Evolutionary conservation across 30 jellyfish, hydroid and myxozoan genomes (phyloP).

Genomic region (Chironex yamaguchii): DNA sequence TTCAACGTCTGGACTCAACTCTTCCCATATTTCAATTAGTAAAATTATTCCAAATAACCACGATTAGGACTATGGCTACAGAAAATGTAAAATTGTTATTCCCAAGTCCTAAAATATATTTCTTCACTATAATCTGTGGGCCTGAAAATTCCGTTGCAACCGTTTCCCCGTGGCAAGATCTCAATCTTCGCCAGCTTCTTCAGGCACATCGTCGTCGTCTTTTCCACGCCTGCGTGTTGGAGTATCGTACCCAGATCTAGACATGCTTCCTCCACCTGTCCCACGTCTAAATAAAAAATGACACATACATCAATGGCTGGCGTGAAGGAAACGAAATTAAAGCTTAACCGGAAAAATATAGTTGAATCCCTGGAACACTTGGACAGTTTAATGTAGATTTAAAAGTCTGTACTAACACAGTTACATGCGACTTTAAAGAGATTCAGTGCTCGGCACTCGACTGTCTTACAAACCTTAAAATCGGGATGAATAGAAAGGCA

Average conservation of each 20-base stretch:
- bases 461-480: no score
- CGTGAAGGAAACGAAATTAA: neutral
- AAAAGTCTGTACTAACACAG: neutral
- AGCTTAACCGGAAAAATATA: neutral
- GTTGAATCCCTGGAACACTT: no score
- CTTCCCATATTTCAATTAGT: neutral
- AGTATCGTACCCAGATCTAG: conserved; percentile 14
- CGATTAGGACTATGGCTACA: neutral
- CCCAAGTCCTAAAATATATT: neutral
- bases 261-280: conserved; percentile 29
- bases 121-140: conserved; percentile 1
- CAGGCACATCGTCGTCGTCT: conserved; percentile 91
- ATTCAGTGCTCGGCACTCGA: no score
- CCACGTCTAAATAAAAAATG: conserved; percentile 72
- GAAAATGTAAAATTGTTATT: neutral
- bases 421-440: no score
- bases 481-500: no score
- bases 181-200: conserved; percentile 82
- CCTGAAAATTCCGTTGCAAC: conserved; percentile 8
- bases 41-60: neutral
- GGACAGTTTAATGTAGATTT: no score
- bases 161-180: neutral
- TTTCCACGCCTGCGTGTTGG: conserved; percentile 86
- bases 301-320: neutral
- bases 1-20: neutral